Evolutionary conservation across 2,888 invertebrate species (phyloP), one percentile per base, ranked within the genome.

Genomic region (Drosophila maculinotata): DNA sequence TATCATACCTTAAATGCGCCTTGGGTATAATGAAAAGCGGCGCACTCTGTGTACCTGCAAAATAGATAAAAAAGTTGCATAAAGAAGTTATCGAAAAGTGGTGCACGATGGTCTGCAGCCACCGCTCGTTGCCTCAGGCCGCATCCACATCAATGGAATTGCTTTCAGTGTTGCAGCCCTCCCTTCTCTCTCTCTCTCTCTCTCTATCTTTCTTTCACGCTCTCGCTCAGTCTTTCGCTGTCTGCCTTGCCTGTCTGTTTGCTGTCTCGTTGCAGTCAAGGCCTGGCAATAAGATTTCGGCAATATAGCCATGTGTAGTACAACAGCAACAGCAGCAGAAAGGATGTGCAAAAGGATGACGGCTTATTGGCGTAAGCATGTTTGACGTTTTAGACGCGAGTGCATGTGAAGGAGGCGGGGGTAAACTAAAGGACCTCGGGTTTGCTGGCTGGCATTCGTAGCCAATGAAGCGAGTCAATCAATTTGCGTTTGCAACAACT

Each of bases 341-440:
- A 52, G 65, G 49, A 72, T 66, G 35, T 56, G 56, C 60, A 30
- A 28, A 52, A 58, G 69, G 76, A 76, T 86, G 81, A 84, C 76
- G 87, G 84, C 87, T 87, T 83, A 81, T 84, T 81, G 83, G 76
- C 79, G 87, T 81, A 87, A 84, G 79, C 82, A 69, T 82, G 73
- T 83, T 84, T 79, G 87, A 72, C 65, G 87, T 79, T 87, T 87
- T 87, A 85, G 82, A 56, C 76, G 47, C 67, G 73, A 56, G 72
- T 86, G 73, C 26, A 14, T 45, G 28, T 17, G 44, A 14, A 35
- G 1, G 26, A 12, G 12, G 17, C 4, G 20, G 31, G 9, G 9
- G 42, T 4, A 15, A 3, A 3, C 14, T 17, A 28, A n/a, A 30
- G 20, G 23, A 14, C 2, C 31, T 41, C 45, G 47, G 47, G 44